These are phyloP conservation scores for Apotomis turbidana DNA, from an alignment of 2,888 invertebrate genomes.

Conservation along the genomic window DNA sequence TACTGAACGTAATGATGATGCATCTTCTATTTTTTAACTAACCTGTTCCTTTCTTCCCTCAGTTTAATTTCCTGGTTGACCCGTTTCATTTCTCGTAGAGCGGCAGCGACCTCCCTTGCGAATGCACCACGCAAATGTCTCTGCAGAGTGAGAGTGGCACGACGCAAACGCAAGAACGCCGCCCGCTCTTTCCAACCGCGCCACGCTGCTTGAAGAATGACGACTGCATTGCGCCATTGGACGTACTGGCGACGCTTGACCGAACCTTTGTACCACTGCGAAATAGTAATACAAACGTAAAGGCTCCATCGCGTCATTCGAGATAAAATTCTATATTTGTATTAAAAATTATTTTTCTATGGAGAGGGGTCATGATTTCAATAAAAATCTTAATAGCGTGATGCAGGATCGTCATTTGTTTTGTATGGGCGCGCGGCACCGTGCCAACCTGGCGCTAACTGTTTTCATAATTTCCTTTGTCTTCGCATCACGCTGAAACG, in stretches of 20 bases:
- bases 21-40: neutral
- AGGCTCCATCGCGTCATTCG: neutral
- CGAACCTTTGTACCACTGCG: constrained; percentile 86
- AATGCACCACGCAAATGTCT: constrained; percentile 94
- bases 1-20: neutral
- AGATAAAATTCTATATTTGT: too few relatives aligned
- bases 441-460: too few relatives aligned
- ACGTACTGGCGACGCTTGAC: constrained; percentile 86
- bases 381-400: too few relatives aligned
- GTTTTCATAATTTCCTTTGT: too few relatives aligned
- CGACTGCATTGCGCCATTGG: constrained; percentile 86
- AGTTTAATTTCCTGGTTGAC: constrained; percentile 94
- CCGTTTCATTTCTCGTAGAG: constrained; percentile 92
- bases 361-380: too few relatives aligned
- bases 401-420: too few relatives aligned
- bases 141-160: constrained; percentile 94
- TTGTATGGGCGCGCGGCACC: too few relatives aligned
- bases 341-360: too few relatives aligned
- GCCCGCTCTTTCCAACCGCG: constrained; percentile 93
- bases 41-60: constrained; percentile 85
- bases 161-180: constrained; percentile 90
- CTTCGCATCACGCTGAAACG: too few relatives aligned
- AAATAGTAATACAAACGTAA: neutral
- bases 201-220: constrained; percentile 92
- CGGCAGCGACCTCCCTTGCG: constrained; percentile 94